Conservation (phyloP, 2,888 invertebrate genomes). For the Helicoverpa assulta region DNA sequence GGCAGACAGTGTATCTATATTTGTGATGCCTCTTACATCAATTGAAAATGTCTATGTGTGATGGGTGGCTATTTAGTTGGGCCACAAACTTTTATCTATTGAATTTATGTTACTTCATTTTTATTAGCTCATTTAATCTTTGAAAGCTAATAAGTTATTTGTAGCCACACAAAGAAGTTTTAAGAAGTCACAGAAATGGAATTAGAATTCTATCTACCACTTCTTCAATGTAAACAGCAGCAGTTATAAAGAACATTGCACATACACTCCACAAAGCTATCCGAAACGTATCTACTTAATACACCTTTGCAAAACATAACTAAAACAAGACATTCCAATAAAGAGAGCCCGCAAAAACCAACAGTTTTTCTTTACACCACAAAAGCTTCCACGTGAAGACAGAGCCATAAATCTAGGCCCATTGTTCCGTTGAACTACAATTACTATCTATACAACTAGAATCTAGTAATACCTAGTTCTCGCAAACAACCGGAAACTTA, state of each 20-base stretch:
- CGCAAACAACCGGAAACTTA: constrained; percentile 60
- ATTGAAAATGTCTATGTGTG: background rate
- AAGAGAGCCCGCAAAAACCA: constrained; percentile 37
- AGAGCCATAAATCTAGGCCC: constrained; percentile 46
- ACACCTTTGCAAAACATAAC: constrained; percentile 16
- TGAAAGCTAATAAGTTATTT: background rate
- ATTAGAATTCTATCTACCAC: background rate
- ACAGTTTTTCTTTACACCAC: constrained; percentile 33
- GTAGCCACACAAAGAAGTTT: background rate
- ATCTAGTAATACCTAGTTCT: constrained; percentile 41
- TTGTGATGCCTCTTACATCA: too few species aligned
- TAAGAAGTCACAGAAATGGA: background rate
- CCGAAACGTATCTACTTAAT: constrained; percentile 12
- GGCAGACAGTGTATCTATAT: too few species aligned
- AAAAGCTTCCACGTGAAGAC: constrained; percentile 35
- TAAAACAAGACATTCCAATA: constrained; percentile 40
- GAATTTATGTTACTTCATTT: too few species aligned
- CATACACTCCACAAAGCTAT: background rate
- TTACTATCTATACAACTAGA: constrained; percentile 49
- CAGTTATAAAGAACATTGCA: background rate
- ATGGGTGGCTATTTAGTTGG: background rate
- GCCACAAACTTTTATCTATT: background rate
- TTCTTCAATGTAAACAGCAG: background rate
- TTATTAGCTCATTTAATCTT: background rate
- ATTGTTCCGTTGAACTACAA: constrained; percentile 51